Evolutionary conservation across 2,888 invertebrate species (phyloP).

Genomic region (Blastobasis lacticolella): DNA sequence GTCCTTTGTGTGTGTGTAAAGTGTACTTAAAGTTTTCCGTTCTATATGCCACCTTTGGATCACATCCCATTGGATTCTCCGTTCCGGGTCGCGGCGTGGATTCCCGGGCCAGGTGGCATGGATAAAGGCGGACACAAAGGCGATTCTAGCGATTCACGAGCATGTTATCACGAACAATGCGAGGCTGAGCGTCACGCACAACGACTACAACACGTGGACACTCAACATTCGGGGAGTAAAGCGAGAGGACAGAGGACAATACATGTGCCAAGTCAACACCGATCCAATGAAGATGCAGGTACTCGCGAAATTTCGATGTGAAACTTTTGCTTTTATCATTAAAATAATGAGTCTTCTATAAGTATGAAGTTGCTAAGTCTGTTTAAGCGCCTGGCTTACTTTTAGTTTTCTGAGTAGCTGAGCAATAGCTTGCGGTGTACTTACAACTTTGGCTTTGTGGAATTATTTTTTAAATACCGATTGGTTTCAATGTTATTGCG

Average conservation of each 20-base stretch:
- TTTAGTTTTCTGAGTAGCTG: no score
- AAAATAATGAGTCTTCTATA: no score
- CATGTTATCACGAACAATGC: conserved; percentile 95
- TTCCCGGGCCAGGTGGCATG: conserved; percentile 84
- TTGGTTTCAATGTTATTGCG: no score
- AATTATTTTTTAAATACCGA: no score
- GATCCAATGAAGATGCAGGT: conserved; percentile 97
- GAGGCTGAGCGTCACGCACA: conserved; percentile 90
- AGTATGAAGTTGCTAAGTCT: no score
- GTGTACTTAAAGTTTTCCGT: conserved; percentile 19
- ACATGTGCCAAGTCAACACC: conserved; percentile 97
- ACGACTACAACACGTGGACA: conserved; percentile 95
- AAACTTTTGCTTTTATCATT: neutral
- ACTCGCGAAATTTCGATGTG: conserved; percentile 12
- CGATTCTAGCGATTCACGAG: conserved; percentile 93
- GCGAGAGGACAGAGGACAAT: conserved; percentile 90
- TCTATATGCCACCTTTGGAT: conserved; percentile 17
- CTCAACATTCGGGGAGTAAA: conserved; percentile 89
- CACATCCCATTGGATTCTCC: conserved; percentile 5
- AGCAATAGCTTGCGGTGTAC: no score
- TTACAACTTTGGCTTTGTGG: no score
- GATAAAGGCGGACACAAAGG: conserved; percentile 96
- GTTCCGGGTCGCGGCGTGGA: conserved; percentile 15
- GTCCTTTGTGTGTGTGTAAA: neutral
- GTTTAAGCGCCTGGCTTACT: no score